Percentiles rank a stretch among this genome's conserved stretches.
Conservation (phyloP, 2,113 vertebrate species). For the Riparia riparia region DNA sequence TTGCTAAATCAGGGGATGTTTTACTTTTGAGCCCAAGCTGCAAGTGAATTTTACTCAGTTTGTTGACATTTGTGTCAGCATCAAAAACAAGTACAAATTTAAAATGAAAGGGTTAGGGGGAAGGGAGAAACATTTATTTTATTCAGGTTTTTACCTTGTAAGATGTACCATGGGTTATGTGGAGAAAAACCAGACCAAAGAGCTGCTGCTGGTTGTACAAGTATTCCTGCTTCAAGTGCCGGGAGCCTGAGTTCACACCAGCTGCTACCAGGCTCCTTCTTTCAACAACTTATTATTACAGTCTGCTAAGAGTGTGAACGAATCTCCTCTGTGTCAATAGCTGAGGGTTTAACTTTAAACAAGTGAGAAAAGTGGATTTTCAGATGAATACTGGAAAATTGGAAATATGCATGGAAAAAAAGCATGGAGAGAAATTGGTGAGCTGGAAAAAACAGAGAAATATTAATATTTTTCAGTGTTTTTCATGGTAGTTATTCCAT, state of each 20-base stretch:
- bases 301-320: not conserved
- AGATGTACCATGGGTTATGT: not conserved
- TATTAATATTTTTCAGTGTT: not conserved
- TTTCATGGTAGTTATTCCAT: not conserved
- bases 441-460: constrained; percentile 1
- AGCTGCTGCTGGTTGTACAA: not conserved
- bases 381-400: constrained; percentile 16
- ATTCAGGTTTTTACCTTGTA: not conserved
- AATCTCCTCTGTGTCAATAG: not conserved
- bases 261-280: not conserved
- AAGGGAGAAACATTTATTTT: not conserved
- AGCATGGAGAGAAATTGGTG: not conserved
- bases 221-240: rapidly evolving
- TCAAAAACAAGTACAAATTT: not conserved
- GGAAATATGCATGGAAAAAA: not conserved
- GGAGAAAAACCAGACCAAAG: not conserved
- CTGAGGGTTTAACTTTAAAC: not conserved
- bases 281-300: not conserved
- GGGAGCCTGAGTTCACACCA: not conserved
- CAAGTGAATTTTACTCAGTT: rapidly evolving
- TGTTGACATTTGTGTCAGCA: not conserved
- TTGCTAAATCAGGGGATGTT: not conserved
- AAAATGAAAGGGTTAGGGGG: rapidly evolving
- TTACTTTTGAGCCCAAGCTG: not conserved
- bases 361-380: not conserved